A percentile compares a stretch with the other conserved stretches of the same genome.
Conservation (phyloP, 2,797 vertebrate genomes). For the Threskiornis aethiopicus region DNA sequence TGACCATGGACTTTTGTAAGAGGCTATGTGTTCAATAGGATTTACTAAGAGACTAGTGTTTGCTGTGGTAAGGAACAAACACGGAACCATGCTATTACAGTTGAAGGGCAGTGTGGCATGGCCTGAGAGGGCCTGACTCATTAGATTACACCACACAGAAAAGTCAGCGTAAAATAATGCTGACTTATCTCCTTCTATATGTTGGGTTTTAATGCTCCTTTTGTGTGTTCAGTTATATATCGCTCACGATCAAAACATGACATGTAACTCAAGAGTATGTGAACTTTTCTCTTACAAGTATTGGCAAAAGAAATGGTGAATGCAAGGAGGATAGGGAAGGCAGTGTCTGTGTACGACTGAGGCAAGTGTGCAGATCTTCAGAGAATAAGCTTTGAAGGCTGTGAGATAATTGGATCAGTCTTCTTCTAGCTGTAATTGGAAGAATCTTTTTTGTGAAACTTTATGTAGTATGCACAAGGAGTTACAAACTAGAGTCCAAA, state of each 20-base stretch:
- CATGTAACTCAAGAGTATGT: background rate
- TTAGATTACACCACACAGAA: background rate
- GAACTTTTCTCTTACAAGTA: background rate
- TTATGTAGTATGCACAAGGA: background rate
- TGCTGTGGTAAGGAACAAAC: background rate
- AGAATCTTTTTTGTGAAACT: background rate
- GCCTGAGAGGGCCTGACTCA: background rate
- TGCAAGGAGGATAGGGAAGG: background rate
- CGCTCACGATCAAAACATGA: fast-evolving
- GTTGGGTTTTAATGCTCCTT: background rate
- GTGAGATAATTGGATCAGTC: background rate
- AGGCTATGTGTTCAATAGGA: background rate
- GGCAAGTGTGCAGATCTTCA: background rate
- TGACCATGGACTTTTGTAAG: background rate
- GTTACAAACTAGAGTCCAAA: background rate
- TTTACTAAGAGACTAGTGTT: background rate
- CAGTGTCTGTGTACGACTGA: background rate
- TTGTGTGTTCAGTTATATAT: background rate
- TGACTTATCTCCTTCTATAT: background rate
- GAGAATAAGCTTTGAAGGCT: background rate
- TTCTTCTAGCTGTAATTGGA: background rate
- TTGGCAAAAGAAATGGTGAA: background rate
- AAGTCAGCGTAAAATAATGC: background rate
- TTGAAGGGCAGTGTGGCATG: background rate
- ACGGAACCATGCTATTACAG: background rate